Base-by-base conservation (phyloP, 2,113 vertebrate species). In the Ivindomyrus marchei region DNA sequence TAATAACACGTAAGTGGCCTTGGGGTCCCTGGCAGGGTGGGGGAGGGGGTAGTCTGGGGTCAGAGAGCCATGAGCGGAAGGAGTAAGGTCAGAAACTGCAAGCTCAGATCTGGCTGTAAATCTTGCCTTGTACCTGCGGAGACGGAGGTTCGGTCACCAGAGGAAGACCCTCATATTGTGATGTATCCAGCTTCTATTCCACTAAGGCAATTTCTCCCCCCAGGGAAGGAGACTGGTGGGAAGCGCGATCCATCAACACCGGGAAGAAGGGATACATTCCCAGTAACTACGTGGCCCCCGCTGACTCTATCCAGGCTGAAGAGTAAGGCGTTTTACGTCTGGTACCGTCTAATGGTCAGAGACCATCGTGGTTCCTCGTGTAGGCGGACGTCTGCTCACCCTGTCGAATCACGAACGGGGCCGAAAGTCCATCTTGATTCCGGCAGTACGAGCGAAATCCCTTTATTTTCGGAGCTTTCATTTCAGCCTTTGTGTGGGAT, bases 161-260 rank as follows among this genome's bases (percentile, higher is more conserved):
- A 13, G 10, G 62, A 70, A 13, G 70, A 77, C 11, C 27, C 11
- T 77, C 31, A 17, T 13, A 17, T 31, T 19, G 31, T 39, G 74
- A 0, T 19, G 1, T 39, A 27, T 39, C 31, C 70, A 77, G 70
- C 15, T 46, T 45, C 3, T 36, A 6, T 45, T 66, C 21, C 31
- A 4, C 52, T n/a, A 15, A 17, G 31, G 27, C 27, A 19, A 7
- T 85, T 9, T 17, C n/a, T n/a, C 8, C 88, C 92, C 84, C 92
- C 94, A 99, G 98, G 93, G 98, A 99, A 95, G 98, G 98, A 94
- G 98, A 99, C 95, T 99, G 98, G 98, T 99, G 98, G 98, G 98
- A 99, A 97, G 98, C 98, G 88, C 96, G 97, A 92, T 99, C 98
- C 92, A 99, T 99, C 95, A 98, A 97, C 94, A 99, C 98, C 0